Evolutionary conservation across 2,797 vertebrate genomes (phyloP).

Genomic region (Molossus molossus): DNA sequence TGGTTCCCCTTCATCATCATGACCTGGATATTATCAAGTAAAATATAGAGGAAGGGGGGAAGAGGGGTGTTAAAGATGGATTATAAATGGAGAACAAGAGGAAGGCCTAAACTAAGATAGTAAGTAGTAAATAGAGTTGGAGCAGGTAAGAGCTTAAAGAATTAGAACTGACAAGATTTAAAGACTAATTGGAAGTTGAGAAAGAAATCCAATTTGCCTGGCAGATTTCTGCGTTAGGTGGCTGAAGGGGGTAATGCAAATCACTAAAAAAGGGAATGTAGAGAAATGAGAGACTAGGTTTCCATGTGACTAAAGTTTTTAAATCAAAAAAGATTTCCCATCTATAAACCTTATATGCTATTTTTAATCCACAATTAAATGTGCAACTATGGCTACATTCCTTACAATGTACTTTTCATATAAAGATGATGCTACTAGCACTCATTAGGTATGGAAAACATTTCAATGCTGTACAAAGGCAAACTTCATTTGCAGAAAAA

Average conservation of each 20-base stretch:
- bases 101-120: background rate
- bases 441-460: background rate
- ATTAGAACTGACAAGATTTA: conserved; percentile 28
- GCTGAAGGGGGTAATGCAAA: background rate
- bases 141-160: background rate
- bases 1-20: background rate
- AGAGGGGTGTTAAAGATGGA: background rate
- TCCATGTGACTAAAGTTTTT: conserved; percentile 12
- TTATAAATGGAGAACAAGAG: conserved; percentile 15
- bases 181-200: conserved; percentile 19
- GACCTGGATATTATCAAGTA: background rate
- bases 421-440: background rate
- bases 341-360: background rate
- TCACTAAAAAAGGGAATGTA: background rate
- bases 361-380: conserved; percentile 60
- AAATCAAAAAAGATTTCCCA: conserved; percentile 33
- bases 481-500: background rate
- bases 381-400: background rate
- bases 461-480: background rate
- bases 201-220: conserved; percentile 46
- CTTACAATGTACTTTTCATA: background rate
- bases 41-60: background rate
- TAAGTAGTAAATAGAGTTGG: background rate
- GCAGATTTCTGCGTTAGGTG: background rate
- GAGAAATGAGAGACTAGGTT: background rate